Evolutionary conservation across 2,888 invertebrate genomes (phyloP).

Genomic region (Teleiodes luculella): DNA sequence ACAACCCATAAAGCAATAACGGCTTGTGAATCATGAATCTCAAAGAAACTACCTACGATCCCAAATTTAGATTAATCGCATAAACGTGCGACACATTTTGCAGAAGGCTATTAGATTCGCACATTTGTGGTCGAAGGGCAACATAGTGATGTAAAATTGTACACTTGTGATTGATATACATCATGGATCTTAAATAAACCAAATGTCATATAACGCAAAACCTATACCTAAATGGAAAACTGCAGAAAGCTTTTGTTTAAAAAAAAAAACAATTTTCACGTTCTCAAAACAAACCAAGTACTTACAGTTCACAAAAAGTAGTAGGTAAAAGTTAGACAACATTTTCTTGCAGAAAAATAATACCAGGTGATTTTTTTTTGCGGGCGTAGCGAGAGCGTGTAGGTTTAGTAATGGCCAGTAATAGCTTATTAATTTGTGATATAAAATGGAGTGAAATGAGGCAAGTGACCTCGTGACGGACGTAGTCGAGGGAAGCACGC

Average conservation of each 20-base stretch:
- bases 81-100: neutral
- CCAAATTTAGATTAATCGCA: slow-evolving; percentile 1
- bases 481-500: neutral
- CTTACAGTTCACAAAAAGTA: no score
- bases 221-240: no score
- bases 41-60: neutral
- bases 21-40: neutral
- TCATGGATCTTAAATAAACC: no score
- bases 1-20: neutral
- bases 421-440: neutral
- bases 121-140: neutral
- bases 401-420: neutral
- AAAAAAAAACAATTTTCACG: no score
- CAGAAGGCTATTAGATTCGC: neutral
- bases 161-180: no score
- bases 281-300: no score
- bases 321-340: no score
- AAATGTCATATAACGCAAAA: no score
- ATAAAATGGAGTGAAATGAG: neutral
- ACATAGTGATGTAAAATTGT: neutral
- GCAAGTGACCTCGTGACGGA: neutral
- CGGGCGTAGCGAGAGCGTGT: no score
- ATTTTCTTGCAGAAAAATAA: no score
- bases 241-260: no score
- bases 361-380: no score